These are phyloP conservation scores for Patella ulyssiponensis DNA, from an alignment of 2,888 invertebrate genomes.

Conservation along the genomic window DNA sequence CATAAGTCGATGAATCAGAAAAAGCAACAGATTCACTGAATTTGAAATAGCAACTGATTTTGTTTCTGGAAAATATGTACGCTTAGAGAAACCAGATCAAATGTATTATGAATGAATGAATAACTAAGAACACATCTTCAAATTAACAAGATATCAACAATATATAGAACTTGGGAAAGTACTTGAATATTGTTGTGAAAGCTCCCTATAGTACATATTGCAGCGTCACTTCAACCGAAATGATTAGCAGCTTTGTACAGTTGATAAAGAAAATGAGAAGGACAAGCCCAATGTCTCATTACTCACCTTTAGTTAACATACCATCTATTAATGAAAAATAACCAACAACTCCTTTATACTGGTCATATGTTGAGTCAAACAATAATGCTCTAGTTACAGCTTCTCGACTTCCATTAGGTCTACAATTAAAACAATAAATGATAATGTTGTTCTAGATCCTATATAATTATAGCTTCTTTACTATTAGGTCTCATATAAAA, in stretches of 20 bases:
- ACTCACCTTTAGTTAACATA: slow-evolving; percentile 55
- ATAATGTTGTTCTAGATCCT: slow-evolving; percentile 82
- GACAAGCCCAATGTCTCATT: no score
- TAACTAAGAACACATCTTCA: no score
- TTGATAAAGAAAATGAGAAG: no score
- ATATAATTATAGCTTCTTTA: slow-evolving; percentile 72
- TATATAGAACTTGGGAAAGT: no score
- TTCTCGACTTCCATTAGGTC: slow-evolving; percentile 64
- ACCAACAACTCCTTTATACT: slow-evolving; percentile 77
- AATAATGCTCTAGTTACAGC: slow-evolving; percentile 84
- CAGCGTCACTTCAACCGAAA: no score
- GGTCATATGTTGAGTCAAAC: slow-evolving; percentile 95
- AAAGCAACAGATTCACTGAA: background rate
- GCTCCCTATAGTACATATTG: no score
- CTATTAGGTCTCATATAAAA: slow-evolving; percentile 64
- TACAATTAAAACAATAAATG: slow-evolving; percentile 76
- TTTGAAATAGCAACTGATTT: background rate
- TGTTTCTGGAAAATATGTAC: background rate
- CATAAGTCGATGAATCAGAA: background rate
- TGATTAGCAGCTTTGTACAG: no score
- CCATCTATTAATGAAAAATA: slow-evolving; percentile 66
- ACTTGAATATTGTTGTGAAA: no score
- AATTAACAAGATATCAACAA: no score
- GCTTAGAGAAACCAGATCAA: no score
- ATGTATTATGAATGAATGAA: no score